Evolutionary conservation across 2,797 vertebrate species (phyloP).

Genomic region (Zalophus californianus): DNA sequence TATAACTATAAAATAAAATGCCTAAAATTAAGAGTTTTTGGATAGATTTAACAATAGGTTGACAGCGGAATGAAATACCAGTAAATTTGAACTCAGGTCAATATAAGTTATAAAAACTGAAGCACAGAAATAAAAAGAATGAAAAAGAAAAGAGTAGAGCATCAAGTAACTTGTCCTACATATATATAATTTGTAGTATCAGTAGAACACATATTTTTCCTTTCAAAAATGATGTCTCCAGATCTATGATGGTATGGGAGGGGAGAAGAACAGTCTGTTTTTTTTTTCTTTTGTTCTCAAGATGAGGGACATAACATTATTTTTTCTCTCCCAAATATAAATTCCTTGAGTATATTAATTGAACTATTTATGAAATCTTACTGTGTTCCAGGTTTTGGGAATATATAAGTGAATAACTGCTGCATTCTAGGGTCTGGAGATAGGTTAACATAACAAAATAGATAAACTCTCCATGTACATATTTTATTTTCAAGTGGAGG

Average conservation of each 20-base stretch:
- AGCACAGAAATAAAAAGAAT: background rate
- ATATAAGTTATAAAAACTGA: background rate
- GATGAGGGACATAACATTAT: background rate
- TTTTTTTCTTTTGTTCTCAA: background rate
- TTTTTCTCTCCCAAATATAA: background rate
- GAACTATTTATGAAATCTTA: background rate
- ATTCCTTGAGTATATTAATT: background rate
- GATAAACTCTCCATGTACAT: background rate
- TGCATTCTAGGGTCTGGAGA: background rate
- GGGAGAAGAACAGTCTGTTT: background rate
- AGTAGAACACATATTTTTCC: background rate
- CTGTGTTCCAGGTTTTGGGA: background rate
- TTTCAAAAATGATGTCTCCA: background rate
- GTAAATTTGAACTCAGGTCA: background rate
- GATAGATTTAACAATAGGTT: background rate
- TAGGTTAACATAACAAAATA: background rate
- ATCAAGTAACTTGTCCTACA: background rate
- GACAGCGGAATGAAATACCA: background rate
- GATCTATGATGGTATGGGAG: background rate
- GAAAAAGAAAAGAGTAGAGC: background rate
- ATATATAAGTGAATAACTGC: background rate
- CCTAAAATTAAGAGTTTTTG: background rate
- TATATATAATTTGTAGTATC: background rate
- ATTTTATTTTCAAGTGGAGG: background rate
- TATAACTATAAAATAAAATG: background rate